Base-by-base conservation (phyloP, 2,888 invertebrate genomes). In the Drosophila pegasa region DNA sequence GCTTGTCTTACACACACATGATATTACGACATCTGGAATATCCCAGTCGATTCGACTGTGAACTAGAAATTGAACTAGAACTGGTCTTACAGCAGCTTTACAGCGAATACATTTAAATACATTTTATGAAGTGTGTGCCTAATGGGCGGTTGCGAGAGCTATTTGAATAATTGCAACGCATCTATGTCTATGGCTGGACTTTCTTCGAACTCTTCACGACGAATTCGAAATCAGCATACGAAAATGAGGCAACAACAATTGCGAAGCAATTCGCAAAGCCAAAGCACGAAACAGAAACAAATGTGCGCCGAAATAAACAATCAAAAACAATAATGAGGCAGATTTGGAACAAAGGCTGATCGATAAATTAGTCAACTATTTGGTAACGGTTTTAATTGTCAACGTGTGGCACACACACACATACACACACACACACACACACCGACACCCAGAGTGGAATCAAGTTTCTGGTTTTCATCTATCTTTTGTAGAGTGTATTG, bases 341-440 rank as follows among this genome's bases (percentile, higher is more conserved):
- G 41, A 51, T 52, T 50, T 59, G 51, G 56, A 68, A 75, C 68
- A 76, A 75, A 67, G 57, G 47, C 56, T 33, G 47, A 40, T 43
- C 65, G 59, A 47, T 48, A 72, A 68, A 70, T 59, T 50, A 72
- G 68, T 71, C 48, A 80, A 80, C 71, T 78, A 80, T 80, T 83
- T 79, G 56, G 48, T 85, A 85, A 83, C 87, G 82, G 87, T 77
- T 79, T 78, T 79, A 84, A 79, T 87, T 79, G 69, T 71, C 67
- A 71, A 69, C 60, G 54, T 68, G 62, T 69, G 67, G 51, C 74
- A 50, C 54, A 52, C 37, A 57, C 55, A 62, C 22, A 43, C 16
- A 10, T 22, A 37, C 29, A 50, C 50, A 40, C 35, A 54, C 47
- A 37, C 40, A 52, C 45, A 51, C 37, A 40, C 37, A 37, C 20